Conservation (phyloP, 2,888 invertebrate species). For the Petrolisthes cinctipes region DNA sequence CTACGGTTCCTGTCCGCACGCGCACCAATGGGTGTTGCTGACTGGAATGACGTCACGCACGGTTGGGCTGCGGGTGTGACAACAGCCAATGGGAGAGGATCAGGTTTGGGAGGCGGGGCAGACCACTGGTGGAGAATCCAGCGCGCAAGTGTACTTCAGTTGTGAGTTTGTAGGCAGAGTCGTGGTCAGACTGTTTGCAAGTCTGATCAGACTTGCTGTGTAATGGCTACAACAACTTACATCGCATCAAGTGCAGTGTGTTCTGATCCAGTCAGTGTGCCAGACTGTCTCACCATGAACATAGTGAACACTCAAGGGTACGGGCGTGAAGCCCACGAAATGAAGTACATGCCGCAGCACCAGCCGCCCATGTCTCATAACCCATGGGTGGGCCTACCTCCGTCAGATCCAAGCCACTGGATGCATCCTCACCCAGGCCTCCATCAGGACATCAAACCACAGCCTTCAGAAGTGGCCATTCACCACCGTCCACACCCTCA, state of each 20-base stretch:
- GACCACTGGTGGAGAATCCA: constrained; percentile 47
- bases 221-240: constrained; percentile 66
- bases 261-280: constrained; percentile 66
- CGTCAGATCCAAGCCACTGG: constrained; percentile 73
- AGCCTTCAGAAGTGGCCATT: constrained; percentile 67
- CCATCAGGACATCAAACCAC: constrained; percentile 72
- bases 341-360: constrained; percentile 91
- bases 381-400: constrained; percentile 83
- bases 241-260: constrained; percentile 66
- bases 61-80: constrained; percentile 33
- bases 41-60: constrained; percentile 58
- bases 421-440: constrained; percentile 76
- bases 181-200: constrained; percentile 64
- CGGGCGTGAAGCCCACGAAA: constrained; percentile 75
- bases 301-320: constrained; percentile 66
- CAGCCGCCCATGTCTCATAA: constrained; percentile 84
- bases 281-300: constrained; percentile 66
- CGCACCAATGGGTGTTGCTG: constrained; percentile 42
- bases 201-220: constrained; percentile 65
- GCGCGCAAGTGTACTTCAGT: constrained; percentile 65
- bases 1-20: constrained; percentile 55
- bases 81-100: constrained; percentile 40
- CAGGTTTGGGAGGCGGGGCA: constrained; percentile 34
- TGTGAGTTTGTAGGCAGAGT: constrained; percentile 65
- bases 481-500: constrained; percentile 71